Base-by-base conservation (phyloP, 2,797 vertebrate genomes). In the Bovichtus diacanthus region DNA sequence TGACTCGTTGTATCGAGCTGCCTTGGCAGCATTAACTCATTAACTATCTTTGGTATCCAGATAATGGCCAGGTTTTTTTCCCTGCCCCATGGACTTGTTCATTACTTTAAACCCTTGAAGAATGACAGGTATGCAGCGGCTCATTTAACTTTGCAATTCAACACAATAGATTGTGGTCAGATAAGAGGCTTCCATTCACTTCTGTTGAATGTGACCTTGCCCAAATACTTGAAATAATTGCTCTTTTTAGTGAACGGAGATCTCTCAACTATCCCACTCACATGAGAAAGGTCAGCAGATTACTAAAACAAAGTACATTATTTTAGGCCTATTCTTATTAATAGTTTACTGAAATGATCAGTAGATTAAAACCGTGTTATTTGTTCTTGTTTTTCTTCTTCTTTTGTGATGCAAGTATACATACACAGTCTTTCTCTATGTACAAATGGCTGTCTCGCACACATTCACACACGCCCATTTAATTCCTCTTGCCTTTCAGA, bases 91-190 rank as follows among this genome's bases (percentile, higher is more conserved):
- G 49, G 69, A 71, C 70, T 79, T 46, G 27, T 70, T 88, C 66
- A 76, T 88, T 88, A 81, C 77, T 90, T 86, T 38, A 88, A 81
- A 83, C 84, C 81, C 58, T 66, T 81, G 61, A 84, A 84, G 90
- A 92, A 94, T 90, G 90, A 73, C 87, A 85, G 85, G 85, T 70
- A 93, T 93, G 93, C 81, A 68, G 73, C 15, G 34, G 49, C 83
- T 92, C 74, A 58, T 39, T 76, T 84, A 72, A 83, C 63, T 27
- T 38, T 46, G 60, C 46, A 65, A 31, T 71, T 82, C 27, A 66
- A 16, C 54, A 77, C 80, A 81, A 58, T 54, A 71, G 70, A 82
- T 82, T 55, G 64, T 59, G 23, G 19, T 66, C 85, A 63, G 84
- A 91, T 93, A 79, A 81, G 73, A 82, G 70, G 58, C 21, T 67